Percentiles rank a stretch among this genome's conserved stretches.
phyloP scores from a whole-genome alignment of 2,113 vertebrate species.

The Pterocles burchelli region DNA sequence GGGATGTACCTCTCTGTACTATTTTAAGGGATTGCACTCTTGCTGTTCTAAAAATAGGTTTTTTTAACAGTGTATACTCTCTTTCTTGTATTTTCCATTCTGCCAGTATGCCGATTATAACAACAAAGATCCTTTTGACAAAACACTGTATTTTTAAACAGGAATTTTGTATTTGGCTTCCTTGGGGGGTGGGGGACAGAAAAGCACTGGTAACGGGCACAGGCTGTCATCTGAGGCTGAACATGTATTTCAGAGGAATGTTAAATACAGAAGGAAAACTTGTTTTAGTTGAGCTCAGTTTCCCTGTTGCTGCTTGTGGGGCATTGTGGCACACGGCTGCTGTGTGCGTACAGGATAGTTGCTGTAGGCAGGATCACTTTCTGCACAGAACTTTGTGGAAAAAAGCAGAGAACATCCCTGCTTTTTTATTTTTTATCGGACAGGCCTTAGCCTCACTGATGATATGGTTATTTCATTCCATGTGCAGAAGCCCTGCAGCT shows the following conservation, averaged over 20 bases:
- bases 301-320: accelerated
- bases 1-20: not conserved
- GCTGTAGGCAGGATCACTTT: not conserved
- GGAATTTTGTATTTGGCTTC: not conserved
- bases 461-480: not conserved
- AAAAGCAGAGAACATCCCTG: not conserved
- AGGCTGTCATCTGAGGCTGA: not conserved
- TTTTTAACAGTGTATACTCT: not conserved
- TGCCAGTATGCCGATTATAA: not conserved
- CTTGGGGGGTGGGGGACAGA: not conserved
- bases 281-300: not conserved
- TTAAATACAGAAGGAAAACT: not conserved
- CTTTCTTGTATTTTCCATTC: not conserved
- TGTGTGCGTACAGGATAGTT: not conserved
- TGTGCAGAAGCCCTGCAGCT: not conserved
- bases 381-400: not conserved
- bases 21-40: not conserved
- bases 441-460: not conserved
- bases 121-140: slow-evolving; percentile 10
- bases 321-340: not conserved
- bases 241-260: not conserved
- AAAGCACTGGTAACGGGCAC: accelerated
- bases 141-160: not conserved
- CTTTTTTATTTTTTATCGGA: not conserved
- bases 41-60: not conserved